Evolutionary conservation across 2,888 invertebrate genomes (phyloP).

Genomic region (Elegia similella): DNA sequence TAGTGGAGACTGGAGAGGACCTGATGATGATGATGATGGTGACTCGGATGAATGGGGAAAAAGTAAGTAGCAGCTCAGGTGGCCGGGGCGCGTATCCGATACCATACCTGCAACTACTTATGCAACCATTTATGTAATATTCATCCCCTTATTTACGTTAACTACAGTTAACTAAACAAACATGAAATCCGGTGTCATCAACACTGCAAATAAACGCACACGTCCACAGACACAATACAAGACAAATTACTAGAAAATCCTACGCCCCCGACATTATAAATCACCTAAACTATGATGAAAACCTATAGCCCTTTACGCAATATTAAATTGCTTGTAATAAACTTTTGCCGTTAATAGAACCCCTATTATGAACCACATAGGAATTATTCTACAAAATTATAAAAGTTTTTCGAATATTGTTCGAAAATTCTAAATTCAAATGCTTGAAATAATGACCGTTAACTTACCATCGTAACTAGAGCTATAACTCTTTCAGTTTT

Average conservation of each 20-base stretch:
- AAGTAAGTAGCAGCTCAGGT: too few species aligned
- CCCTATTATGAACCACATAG: constrained; percentile 24
- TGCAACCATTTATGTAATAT: not conserved
- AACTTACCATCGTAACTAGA: constrained; percentile 36
- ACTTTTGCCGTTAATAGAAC: constrained; percentile 12
- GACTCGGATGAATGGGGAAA: too few species aligned
- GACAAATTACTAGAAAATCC: constrained; percentile 57
- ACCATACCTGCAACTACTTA: too few species aligned
- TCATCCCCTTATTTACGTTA: not conserved
- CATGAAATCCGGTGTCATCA: constrained; percentile 29
- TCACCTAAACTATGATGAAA: constrained; percentile 46
- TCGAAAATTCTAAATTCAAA: constrained; percentile 62
- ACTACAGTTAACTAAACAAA: constrained; percentile 10
- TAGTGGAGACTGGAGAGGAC: too few species aligned
- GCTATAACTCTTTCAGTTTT: constrained; percentile 2
- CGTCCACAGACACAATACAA: constrained; percentile 52
- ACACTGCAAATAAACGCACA: constrained; percentile 37
- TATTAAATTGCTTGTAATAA: constrained; percentile 44
- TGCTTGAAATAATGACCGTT: constrained; percentile 65
- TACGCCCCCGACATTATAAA: constrained; percentile 48
- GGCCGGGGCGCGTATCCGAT: too few species aligned
- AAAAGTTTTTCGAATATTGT: constrained; percentile 22
- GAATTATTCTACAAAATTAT: constrained; percentile 20
- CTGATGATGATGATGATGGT: too few species aligned
- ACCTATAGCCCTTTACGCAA: constrained; percentile 45